Percentiles rank a stretch among this genome's conserved stretches.
Evolutionary conservation across 1,140 invertebrate species (phyloP).

Genomic region (Heliothis subflexa): DNA sequence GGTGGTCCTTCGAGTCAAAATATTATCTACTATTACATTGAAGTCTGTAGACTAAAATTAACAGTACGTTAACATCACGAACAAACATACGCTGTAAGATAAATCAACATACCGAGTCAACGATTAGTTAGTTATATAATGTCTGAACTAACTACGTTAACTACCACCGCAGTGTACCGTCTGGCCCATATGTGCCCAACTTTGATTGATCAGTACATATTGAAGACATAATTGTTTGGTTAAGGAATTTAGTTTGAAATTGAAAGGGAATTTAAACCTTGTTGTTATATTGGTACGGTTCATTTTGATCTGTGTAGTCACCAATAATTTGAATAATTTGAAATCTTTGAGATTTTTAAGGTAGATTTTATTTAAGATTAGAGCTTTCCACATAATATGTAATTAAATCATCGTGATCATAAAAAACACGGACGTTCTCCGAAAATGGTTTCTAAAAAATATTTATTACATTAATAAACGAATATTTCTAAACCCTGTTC

Average conservation of each 20-base stretch:
- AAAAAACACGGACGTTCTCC: too few relatives aligned
- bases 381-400: too few relatives aligned
- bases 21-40: not conserved
- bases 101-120: constrained; percentile 7
- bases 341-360: too few relatives aligned
- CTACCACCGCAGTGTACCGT: constrained; percentile 1
- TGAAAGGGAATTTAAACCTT: not conserved
- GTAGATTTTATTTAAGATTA: too few relatives aligned
- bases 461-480: too few relatives aligned
- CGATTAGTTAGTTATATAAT: not conserved
- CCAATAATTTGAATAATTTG: not conserved
- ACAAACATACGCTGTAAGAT: not conserved
- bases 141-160: not conserved
- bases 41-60: not conserved
- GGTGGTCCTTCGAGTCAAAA: too few relatives aligned
- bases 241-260: not conserved
- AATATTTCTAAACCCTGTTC: too few relatives aligned
- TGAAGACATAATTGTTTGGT: constrained; percentile 33
- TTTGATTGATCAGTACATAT: constrained; percentile 33
- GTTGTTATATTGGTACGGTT: not conserved
- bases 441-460: too few relatives aligned
- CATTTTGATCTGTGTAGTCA: not conserved
- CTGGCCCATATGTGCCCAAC: constrained; percentile 11
- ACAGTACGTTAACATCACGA: too few relatives aligned
- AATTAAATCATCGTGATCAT: too few relatives aligned